Evolutionary conservation across 2,797 vertebrate genomes (phyloP).

Genomic region (Sylvia borin): DNA sequence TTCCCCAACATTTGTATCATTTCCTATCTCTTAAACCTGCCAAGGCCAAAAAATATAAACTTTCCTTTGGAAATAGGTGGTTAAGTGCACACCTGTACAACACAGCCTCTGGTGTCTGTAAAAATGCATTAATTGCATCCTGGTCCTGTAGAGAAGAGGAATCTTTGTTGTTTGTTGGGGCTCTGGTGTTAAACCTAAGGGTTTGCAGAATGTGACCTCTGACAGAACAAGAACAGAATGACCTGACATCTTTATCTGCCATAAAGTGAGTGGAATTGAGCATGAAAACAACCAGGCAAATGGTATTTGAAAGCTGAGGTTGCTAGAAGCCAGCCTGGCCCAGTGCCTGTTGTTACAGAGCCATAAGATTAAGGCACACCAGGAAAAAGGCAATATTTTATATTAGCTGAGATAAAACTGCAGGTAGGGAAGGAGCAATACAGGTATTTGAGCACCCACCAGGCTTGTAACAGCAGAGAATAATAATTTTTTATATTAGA

Average conservation of each 20-base stretch:
- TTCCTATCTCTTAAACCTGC: neutral
- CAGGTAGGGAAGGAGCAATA: neutral
- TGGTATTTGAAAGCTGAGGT: neutral
- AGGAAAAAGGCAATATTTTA: neutral
- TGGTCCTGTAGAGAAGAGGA: neutral
- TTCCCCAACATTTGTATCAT: neutral
- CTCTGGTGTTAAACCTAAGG: neutral
- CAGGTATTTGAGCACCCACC: neutral
- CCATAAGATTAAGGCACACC: neutral
- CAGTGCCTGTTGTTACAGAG: neutral
- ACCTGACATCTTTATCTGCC: neutral
- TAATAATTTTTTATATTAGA: neutral
- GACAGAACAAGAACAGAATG: neutral
- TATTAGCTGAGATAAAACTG: neutral
- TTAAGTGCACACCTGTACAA: neutral
- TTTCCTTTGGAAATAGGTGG: neutral
- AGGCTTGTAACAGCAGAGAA: neutral
- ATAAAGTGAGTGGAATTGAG: neutral
- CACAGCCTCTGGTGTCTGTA: neutral
- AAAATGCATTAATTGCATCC: neutral
- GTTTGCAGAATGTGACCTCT: neutral
- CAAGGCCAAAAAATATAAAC: neutral
- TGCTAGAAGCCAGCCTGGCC: neutral
- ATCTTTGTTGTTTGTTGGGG: accelerated
- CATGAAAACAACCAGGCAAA: neutral